phyloP scores from a whole-genome alignment of 1,140 invertebrate genomes.

The Lysiphlebus fabarum region DNA sequence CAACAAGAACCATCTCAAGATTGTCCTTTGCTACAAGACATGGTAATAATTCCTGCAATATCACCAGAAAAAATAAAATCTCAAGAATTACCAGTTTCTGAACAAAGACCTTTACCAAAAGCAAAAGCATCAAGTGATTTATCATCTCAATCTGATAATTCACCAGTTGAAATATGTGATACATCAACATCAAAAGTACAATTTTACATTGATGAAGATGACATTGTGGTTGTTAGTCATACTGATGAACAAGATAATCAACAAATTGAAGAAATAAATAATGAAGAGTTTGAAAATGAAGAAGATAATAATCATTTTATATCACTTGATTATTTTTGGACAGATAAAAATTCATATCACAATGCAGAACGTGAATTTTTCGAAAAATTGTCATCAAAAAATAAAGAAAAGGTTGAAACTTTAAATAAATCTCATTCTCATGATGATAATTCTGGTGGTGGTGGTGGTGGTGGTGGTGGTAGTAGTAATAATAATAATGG shows the following conservation, averaged over 20 bases:
- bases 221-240: slow-evolving; percentile 38
- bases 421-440: slow-evolving; percentile 45
- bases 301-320: slow-evolving; percentile 25
- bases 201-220: slow-evolving; percentile 44
- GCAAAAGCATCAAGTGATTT: slow-evolving; percentile 25
- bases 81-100: not conserved
- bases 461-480: slow-evolving; percentile 57
- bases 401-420: slow-evolving; percentile 27
- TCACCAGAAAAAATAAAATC: not conserved
- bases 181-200: slow-evolving; percentile 36
- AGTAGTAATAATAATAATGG: slow-evolving; percentile 57
- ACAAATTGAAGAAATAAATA: slow-evolving; percentile 25
- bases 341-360: slow-evolving; percentile 60
- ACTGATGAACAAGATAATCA: slow-evolving; percentile 28
- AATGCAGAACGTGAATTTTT: slow-evolving; percentile 61
- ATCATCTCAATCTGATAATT: slow-evolving; percentile 23
- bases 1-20: not conserved
- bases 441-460: slow-evolving; percentile 59
- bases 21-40: slow-evolving; percentile 1
- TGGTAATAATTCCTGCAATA: slow-evolving; percentile 12
- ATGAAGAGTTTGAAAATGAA: slow-evolving; percentile 10
- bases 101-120: slow-evolving; percentile 22
- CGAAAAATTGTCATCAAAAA: slow-evolving; percentile 50
- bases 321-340: slow-evolving; percentile 60
- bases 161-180: slow-evolving; percentile 23